Percentiles rank a stretch among this genome's conserved stretches.
phyloP scores from a whole-genome alignment of 1,140 invertebrate species.

The Drosophila simulans region DNA sequence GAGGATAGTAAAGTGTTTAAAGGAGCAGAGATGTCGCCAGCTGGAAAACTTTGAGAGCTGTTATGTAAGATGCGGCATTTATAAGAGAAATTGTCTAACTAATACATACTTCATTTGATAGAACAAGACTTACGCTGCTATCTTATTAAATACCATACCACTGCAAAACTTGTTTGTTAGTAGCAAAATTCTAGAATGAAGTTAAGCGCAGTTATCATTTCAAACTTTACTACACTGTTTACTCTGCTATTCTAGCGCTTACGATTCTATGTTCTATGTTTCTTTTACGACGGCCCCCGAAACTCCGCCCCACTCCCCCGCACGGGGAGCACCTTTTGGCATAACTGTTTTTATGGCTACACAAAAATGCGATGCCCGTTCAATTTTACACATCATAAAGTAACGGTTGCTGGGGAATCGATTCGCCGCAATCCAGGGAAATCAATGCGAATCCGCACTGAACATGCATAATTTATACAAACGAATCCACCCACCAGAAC shows the following conservation, averaged over 20 bases:
- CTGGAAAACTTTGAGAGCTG: background rate
- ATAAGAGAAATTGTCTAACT: too few relatives aligned
- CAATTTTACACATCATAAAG: constrained; percentile 78
- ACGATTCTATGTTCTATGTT: background rate
- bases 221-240: background rate
- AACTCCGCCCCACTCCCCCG: too few relatives aligned
- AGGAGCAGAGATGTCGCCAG: background rate
- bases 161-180: too few relatives aligned
- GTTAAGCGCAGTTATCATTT: too few relatives aligned
- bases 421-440: constrained; percentile 45
- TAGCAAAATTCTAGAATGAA: too few relatives aligned
- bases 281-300: background rate
- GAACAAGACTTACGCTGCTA: too few relatives aligned
- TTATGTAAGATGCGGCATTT: background rate
- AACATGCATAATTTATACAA: constrained; percentile 76
- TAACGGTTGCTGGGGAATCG: constrained; percentile 25
- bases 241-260: background rate
- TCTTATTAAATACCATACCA: too few relatives aligned
- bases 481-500: constrained; percentile 19
- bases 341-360: constrained; percentile 22
- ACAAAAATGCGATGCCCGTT: constrained; percentile 34
- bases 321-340: background rate
- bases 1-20: constrained; percentile 4
- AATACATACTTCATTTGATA: too few relatives aligned
- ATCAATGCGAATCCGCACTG: constrained; percentile 68